phyloP scores from a whole-genome alignment of 2,113 vertebrate genomes.

The Myodes glareolus region DNA sequence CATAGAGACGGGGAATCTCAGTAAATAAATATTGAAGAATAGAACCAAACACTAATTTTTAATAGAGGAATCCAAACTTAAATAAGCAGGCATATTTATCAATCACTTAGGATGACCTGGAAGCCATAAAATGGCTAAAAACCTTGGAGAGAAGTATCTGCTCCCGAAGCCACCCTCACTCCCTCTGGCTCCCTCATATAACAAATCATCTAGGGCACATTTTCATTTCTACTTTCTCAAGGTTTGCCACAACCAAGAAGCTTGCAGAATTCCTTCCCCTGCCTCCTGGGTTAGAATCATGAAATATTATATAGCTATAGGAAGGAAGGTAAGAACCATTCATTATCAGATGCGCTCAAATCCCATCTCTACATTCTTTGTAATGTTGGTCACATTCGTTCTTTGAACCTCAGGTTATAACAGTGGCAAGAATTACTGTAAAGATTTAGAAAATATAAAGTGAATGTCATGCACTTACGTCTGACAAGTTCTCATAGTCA shows the following conservation, averaged over 20 bases:
- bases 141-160: neutral
- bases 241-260: constrained; percentile 85
- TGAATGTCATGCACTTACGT: neutral
- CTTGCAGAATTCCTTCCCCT: constrained; percentile 65
- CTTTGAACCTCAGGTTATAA: neutral
- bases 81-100: neutral
- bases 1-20: neutral
- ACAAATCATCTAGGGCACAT: constrained; percentile 85
- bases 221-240: constrained; percentile 85
- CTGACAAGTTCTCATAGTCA: neutral
- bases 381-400: neutral
- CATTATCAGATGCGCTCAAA: neutral
- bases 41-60: constrained; percentile 40
- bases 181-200: neutral
- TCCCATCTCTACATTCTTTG: neutral
- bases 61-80: constrained; percentile 25
- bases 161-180: neutral
- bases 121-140: neutral
- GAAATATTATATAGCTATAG: neutral
- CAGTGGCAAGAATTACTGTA: neutral
- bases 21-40: neutral
- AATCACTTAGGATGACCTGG: neutral
- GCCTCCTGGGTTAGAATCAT: neutral
- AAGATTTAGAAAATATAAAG: neutral
- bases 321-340: neutral